Evolutionary conservation across 2,113 vertebrate species (phyloP).

Genomic region (Semnornis frantzii): DNA sequence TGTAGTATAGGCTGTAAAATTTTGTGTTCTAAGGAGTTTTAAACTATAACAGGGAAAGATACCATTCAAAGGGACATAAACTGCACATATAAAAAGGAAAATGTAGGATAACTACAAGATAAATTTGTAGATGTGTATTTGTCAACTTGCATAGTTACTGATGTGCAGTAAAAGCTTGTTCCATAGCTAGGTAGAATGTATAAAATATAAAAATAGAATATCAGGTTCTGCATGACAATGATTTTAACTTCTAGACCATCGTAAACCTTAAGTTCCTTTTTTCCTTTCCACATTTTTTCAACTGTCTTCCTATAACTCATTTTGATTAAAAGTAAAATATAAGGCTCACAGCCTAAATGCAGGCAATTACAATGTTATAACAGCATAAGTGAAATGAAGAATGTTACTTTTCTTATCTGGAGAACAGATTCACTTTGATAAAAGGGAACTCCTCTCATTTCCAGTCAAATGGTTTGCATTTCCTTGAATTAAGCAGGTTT

Average conservation of each 20-base stretch:
- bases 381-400: not conserved
- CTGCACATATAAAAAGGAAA: not conserved
- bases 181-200: not conserved
- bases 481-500: constrained; percentile 34
- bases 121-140: not conserved
- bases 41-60: not conserved
- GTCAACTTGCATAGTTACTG: not conserved
- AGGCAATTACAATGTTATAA: not conserved
- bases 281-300: not conserved
- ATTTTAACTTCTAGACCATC: not conserved
- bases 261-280: not conserved
- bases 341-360: not conserved
- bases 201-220: not conserved
- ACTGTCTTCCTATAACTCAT: not conserved
- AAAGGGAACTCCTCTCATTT: constrained; percentile 9
- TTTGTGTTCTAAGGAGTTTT: not conserved
- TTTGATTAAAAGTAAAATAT: not conserved
- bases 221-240: not conserved
- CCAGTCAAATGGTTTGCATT: constrained; percentile 1
- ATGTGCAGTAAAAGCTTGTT: not conserved
- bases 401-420: not conserved
- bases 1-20: not conserved
- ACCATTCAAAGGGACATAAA: not conserved
- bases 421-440: not conserved
- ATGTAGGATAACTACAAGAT: not conserved